Percentiles rank a stretch among this genome's conserved stretches.
These are phyloP conservation scores for Pogona vitticeps DNA, from an alignment of 2,113 vertebrate genomes.

Conservation along the genomic window DNA sequence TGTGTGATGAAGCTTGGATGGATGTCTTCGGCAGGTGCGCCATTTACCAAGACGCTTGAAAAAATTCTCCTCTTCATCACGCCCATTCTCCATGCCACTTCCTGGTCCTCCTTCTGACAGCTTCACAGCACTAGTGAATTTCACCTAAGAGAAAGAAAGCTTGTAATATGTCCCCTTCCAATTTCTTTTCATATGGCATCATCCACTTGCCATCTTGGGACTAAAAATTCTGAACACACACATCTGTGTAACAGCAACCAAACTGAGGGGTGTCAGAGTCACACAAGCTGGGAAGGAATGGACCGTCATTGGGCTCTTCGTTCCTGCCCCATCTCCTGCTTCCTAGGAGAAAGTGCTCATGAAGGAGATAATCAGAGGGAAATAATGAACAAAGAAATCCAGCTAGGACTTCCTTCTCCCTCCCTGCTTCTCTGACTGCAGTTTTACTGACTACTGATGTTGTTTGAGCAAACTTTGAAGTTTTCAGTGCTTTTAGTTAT, in stretches of 20 bases:
- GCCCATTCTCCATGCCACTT: conserved; percentile 85
- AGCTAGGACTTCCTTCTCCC: background rate
- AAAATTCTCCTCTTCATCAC: conserved; percentile 99
- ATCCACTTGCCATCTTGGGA: too few relatives aligned
- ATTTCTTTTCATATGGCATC: too few relatives aligned
- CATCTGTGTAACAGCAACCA: background rate
- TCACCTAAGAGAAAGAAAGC: conserved; percentile 81
- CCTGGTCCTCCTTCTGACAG: conserved; percentile 88
- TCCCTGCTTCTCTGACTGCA: background rate
- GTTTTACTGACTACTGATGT: too few relatives aligned
- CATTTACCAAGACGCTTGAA: conserved; percentile 99
- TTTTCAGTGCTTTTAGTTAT: too few relatives aligned
- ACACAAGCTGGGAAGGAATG: background rate
- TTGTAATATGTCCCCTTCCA: background rate
- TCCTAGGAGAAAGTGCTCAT: background rate
- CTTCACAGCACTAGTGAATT: conserved; percentile 98
- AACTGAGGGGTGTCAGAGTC: background rate
- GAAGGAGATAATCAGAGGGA: background rate
- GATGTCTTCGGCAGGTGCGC: conserved; percentile 89
- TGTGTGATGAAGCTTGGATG: conserved; percentile 91
- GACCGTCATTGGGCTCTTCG: too few relatives aligned
- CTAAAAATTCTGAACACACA: background rate
- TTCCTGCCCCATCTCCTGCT: background rate
- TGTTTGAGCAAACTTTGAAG: background rate
- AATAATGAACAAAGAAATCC: background rate